These are phyloP conservation scores for Marasmarcha lunaedactyla DNA, from an alignment of 2,888 invertebrate genomes.

Conservation along the genomic window DNA sequence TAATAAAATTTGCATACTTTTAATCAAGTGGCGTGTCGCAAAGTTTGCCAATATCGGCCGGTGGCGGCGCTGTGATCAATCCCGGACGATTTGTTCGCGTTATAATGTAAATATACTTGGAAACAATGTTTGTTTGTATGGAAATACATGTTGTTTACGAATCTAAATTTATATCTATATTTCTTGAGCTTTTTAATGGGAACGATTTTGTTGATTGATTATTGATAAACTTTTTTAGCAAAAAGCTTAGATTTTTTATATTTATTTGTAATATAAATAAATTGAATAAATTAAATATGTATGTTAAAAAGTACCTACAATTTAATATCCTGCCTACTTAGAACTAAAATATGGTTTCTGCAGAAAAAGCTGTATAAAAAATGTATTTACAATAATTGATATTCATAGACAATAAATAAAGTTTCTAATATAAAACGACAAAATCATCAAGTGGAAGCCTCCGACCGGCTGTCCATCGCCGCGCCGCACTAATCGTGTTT, in stretches of 20 bases:
- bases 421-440: constrained; percentile 69
- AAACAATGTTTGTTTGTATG: constrained; percentile 10
- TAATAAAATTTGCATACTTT: constrained; percentile 73
- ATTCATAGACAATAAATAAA: constrained; percentile 60
- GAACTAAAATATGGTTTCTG: too few species aligned
- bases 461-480: constrained; percentile 61
- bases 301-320: too few species aligned
- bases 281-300: too few species aligned
- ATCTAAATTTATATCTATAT: too few species aligned
- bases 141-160: background rate
- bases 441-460: constrained; percentile 30
- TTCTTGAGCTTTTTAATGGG: too few species aligned
- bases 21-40: constrained; percentile 72
- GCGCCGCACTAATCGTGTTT: constrained; percentile 70
- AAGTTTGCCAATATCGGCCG: constrained; percentile 61
- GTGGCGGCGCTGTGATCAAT: constrained; percentile 63
- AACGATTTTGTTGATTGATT: too few species aligned
- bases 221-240: too few species aligned
- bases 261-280: too few species aligned
- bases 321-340: too few species aligned
- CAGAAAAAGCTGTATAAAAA: too few species aligned
- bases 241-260: too few species aligned
- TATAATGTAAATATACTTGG: constrained; percentile 21
- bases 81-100: constrained; percentile 49
- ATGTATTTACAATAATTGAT: too few species aligned